Conservation (phyloP, 2,113 vertebrate species). For the Zonotrichia leucophrys region DNA sequence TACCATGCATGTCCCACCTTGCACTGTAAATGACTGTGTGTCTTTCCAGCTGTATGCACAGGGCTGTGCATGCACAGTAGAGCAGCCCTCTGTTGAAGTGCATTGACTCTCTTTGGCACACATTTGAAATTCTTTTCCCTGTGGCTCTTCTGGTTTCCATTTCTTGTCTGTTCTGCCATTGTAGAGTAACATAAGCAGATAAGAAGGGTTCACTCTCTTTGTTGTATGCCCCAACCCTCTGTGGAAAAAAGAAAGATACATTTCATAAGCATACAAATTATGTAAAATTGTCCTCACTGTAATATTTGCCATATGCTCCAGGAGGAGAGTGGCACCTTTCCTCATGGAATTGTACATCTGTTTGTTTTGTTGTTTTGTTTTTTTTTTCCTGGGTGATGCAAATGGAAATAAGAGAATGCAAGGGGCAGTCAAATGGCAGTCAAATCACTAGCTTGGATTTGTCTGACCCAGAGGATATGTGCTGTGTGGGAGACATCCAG, state of each 20-base stretch:
- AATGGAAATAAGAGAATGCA: accelerated
- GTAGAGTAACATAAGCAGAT: background rate
- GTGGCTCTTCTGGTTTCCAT: background rate
- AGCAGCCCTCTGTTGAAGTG: background rate
- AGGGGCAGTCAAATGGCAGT: background rate
- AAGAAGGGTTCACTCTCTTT: background rate
- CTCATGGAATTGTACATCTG: background rate
- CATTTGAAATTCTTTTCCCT: background rate
- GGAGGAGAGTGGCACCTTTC: background rate
- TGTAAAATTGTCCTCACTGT: background rate
- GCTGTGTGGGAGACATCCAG: background rate
- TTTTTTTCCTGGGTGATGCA: background rate
- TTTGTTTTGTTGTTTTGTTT: background rate
- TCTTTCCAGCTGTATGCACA: background rate
- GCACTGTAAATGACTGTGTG: background rate
- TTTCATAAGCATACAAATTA: background rate
- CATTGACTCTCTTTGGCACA: background rate
- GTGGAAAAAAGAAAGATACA: background rate
- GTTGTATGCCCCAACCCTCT: background rate
- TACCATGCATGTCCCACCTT: accelerated
- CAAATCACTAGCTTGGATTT: background rate
- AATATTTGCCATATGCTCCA: background rate
- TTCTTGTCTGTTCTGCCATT: background rate
- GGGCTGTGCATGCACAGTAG: background rate
- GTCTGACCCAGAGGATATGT: accelerated